phyloP scores from a whole-genome alignment of 1,140 invertebrate species.

The Probaryconus sp. region DNA sequence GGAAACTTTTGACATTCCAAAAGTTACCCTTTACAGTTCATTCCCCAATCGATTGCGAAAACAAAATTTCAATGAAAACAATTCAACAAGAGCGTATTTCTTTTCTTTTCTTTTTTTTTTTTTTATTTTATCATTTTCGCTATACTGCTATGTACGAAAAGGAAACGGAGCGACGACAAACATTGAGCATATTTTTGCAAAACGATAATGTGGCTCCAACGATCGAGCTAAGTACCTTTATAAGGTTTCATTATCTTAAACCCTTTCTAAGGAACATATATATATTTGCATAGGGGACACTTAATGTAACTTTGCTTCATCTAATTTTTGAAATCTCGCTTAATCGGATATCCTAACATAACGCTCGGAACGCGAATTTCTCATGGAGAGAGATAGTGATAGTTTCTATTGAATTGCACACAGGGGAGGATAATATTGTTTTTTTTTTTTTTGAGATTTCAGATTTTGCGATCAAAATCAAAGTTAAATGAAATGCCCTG shows the following conservation, averaged over 20 bases:
- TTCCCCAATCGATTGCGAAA: no score
- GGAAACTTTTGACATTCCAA: no score
- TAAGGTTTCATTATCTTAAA: conserved; percentile 60
- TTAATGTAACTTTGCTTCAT: conserved; percentile 31
- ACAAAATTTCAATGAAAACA: no score
- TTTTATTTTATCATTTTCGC: conserved; percentile 24
- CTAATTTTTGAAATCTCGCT: background rate
- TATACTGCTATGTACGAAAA: conserved; percentile 56
- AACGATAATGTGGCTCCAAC: conserved; percentile 7
- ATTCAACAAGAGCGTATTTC: no score
- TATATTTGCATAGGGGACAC: conserved; percentile 52
- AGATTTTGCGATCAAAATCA: conserved; percentile 17
- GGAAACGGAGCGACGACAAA: conserved; percentile 53
- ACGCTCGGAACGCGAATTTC: no score
- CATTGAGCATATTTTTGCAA: conserved; percentile 58
- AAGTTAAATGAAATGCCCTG: conserved; percentile 51
- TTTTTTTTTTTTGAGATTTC: background rate
- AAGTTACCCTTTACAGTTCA: no score
- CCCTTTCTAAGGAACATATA: conserved; percentile 67
- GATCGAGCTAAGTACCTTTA: conserved; percentile 43
- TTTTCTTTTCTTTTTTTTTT: conserved; percentile 18
- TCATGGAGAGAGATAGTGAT: no score
- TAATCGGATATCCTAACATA: background rate
- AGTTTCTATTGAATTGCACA: no score
- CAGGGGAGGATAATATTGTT: no score